phyloP scores from a whole-genome alignment of 2,888 invertebrate species.

The Eristalis intricaria region DNA sequence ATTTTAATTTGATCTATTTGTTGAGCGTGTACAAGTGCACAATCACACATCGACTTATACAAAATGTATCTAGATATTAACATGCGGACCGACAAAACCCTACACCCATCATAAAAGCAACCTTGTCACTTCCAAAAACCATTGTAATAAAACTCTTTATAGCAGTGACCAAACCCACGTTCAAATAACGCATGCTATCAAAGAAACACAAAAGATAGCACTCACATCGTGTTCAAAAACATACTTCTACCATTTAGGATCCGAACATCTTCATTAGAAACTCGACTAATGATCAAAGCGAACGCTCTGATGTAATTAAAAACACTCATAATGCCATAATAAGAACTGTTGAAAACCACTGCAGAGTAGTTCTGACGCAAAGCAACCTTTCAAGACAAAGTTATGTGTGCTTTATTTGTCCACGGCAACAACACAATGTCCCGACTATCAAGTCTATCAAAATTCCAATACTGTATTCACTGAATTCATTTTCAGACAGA shows the following conservation, averaged over 20 bases:
- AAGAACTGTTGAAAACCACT: slow-evolving; percentile 16
- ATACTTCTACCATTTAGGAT: slow-evolving; percentile 16
- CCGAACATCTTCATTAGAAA: slow-evolving; percentile 35
- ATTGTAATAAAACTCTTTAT: neutral
- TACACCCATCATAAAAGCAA: neutral
- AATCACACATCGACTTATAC: neutral
- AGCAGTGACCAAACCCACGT: neutral
- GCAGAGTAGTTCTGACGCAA: slow-evolving; percentile 32
- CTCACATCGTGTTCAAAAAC: slow-evolving; percentile 26
- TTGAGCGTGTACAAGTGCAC: neutral
- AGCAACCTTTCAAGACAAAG: slow-evolving; percentile 6
- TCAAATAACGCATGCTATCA: slow-evolving; percentile 8
- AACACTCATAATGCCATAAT: slow-evolving; percentile 27
- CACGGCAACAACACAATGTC: neutral
- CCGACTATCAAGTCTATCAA: slow-evolving; percentile 47
- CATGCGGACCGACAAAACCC: neutral
- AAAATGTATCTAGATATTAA: neutral
- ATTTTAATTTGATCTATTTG: no score
- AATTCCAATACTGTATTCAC: slow-evolving; percentile 45
- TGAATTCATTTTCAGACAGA: slow-evolving; percentile 57
- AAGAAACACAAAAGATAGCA: slow-evolving; percentile 36
- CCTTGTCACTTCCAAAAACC: neutral
- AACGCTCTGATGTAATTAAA: slow-evolving; percentile 31
- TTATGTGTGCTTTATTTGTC: slow-evolving; percentile 28
- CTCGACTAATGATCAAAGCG: slow-evolving; percentile 1